phyloP scores from a whole-genome alignment of 2,888 invertebrate species.

The Drosophila meridionalis region DNA sequence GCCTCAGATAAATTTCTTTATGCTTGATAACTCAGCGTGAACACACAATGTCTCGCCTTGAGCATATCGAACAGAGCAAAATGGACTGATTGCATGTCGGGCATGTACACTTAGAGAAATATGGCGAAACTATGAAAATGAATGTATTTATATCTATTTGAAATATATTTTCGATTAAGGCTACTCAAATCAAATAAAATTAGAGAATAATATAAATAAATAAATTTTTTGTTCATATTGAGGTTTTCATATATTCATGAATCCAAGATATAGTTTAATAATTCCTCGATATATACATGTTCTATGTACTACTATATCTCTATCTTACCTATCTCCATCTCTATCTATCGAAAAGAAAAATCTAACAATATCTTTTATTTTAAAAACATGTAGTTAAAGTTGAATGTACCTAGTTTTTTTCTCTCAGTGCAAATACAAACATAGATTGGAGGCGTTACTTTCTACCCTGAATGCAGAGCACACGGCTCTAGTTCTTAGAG shows the following conservation, averaged over 20 bases:
- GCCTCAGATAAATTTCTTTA: conserved; percentile 54
- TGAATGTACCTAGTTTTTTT: not conserved
- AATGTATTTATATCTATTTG: not conserved
- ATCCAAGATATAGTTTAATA: no score
- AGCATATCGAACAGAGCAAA: conserved; percentile 20
- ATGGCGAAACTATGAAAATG: no score
- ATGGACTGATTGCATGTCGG: conserved; percentile 54
- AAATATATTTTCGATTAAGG: not conserved
- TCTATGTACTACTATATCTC: no score
- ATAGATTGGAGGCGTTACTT: conserved; percentile 65
- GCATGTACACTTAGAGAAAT: not conserved
- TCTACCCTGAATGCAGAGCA: conserved; percentile 32
- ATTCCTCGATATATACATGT: no score
- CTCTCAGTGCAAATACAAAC: conserved; percentile 11
- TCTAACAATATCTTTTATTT: not conserved
- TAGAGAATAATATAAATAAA: no score
- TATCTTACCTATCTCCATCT: no score
- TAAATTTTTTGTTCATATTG: no score
- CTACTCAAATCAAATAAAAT: not conserved
- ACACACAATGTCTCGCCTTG: conserved; percentile 44
- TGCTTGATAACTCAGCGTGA: conserved; percentile 74
- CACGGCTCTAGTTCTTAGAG: conserved; percentile 12
- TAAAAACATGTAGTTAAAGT: not conserved
- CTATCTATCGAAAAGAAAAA: not conserved
- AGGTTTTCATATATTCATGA: no score